Conservation (phyloP, 2,888 invertebrate species). For the Melieria crassipennis region DNA sequence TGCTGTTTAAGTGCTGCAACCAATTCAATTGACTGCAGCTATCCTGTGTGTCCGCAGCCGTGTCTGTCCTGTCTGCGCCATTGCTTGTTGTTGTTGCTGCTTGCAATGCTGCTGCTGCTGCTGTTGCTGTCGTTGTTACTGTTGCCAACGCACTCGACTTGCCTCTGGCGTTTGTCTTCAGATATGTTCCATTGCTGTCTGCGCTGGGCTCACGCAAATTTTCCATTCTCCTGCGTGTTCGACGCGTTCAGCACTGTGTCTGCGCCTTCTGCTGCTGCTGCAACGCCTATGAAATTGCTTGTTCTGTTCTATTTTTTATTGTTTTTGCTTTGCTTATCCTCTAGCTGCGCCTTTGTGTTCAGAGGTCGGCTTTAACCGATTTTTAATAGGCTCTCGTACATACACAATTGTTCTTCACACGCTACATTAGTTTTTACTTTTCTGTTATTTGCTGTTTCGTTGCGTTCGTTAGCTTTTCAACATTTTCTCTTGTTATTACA, state of each 20-base stretch:
- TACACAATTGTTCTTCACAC: no score
- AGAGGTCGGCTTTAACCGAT: no score
- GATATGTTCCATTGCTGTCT: slow-evolving; percentile 15
- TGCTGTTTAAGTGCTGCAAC: slow-evolving; percentile 41
- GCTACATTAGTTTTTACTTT: no score
- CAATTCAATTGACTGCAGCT: slow-evolving; percentile 37
- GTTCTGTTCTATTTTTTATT: no score
- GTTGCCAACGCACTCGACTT: slow-evolving; percentile 25
- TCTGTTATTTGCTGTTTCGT: slow-evolving; percentile 5
- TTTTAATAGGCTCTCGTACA: no score
- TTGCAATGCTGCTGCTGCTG: slow-evolving; percentile 5
- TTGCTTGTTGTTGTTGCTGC: slow-evolving; percentile 29
- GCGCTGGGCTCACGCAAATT: slow-evolving; percentile 27
- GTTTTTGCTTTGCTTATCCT: no score
- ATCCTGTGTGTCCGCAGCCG: slow-evolving; percentile 46
- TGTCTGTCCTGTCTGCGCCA: slow-evolving; percentile 22
- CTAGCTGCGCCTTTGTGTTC: no score
- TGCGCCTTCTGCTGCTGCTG: no score
- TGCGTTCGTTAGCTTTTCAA: slow-evolving; percentile 27
- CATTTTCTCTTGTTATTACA: slow-evolving; percentile 11
- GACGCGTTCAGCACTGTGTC: no score
- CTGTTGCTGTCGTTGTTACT: slow-evolving; percentile 19
- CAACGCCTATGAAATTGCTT: no score
- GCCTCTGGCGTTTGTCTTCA: slow-evolving; percentile 11
- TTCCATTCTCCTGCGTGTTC: slow-evolving; percentile 19